Percentiles rank a stretch among this genome's conserved stretches.
Evolutionary conservation across 30 jellyfish, hydroid and myxozoan species (phyloP).

Genomic region (Aurelia sp.): DNA sequence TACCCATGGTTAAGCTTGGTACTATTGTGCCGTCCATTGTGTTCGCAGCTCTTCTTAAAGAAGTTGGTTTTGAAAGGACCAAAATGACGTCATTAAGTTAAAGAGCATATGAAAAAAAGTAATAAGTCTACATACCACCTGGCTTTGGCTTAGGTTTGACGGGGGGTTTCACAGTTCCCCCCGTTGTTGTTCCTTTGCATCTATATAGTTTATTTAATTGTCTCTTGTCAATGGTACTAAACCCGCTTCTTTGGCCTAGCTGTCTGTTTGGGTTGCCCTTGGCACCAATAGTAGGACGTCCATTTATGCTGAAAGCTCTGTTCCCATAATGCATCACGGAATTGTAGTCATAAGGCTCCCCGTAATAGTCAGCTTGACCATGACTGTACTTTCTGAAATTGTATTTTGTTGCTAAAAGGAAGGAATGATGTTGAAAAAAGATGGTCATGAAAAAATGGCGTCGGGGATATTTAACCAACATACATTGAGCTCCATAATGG

Average conservation of each 20-base stretch:
- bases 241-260: slow-evolving; percentile 37
- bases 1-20: too few relatives aligned
- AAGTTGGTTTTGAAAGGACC: too few relatives aligned
- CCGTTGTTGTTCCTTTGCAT: neutral
- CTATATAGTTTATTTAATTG: slow-evolving; percentile 47
- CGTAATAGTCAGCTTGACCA: slow-evolving; percentile 44
- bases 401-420: slow-evolving; percentile 3
- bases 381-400: slow-evolving; percentile 25
- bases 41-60: too few relatives aligned
- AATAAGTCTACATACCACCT: too few relatives aligned
- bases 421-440: too few relatives aligned
- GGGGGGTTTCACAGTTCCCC: neutral
- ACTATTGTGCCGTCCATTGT: too few relatives aligned
- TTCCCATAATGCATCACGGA: slow-evolving; percentile 56
- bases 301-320: slow-evolving; percentile 19
- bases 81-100: too few relatives aligned
- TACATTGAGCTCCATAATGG: too few relatives aligned
- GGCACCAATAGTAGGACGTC: slow-evolving; percentile 28
- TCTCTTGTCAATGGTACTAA: slow-evolving; percentile 24
- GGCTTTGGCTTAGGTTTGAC: too few relatives aligned
- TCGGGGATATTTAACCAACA: too few relatives aligned
- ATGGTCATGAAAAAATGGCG: too few relatives aligned
- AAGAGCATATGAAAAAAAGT: too few relatives aligned
- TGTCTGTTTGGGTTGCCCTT: slow-evolving; percentile 28
- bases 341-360: slow-evolving; percentile 53